Evolutionary conservation across 2,113 vertebrate genomes (phyloP), one percentile per base, ranked within the genome.

Genomic region (Scolopax mira): DNA sequence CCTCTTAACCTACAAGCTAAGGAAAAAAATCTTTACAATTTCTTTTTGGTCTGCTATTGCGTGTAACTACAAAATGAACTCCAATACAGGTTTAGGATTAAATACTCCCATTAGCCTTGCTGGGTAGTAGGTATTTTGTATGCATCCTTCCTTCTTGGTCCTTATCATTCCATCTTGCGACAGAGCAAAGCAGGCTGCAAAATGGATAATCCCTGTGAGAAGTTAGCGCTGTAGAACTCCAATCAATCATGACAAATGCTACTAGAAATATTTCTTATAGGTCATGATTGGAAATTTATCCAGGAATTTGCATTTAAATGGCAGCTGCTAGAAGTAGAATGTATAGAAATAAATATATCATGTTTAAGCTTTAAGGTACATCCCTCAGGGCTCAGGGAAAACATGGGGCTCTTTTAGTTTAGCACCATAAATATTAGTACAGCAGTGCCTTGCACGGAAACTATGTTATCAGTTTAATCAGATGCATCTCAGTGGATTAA

Each of bases 231-330:
- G 31, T 70, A 58, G 93, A 96, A 67, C 96, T 61, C 80, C 82
- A 97, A 91, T 89, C 96, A 96, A 90, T 97, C 90, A 58, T 30
- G 80, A 60, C 78, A 70, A 86, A 94, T 92, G 96, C 90, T 95
- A 16, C 89, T 74, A 62, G 75, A 96, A 97, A 95, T 95, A 97
- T 89, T 95, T 97, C 84, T 94, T 92, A 85, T 79, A 84, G 95
- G 83, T 91, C 88, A 89, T 67, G 66, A 95, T 90, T 93, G 71
- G 73, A 95, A 97, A 97, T 97, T 91, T 97, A 97, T 93, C 94
- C 87, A 95, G 94, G 51, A 75, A 93, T 97, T 94, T 97, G 44
- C 91, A 96, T 97, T 96, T 96, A 97, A 98, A 97, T 95, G 94
- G 77, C 86, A 95, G 65, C 84, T 94, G 51, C 93, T 94, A 37